Base-by-base conservation (phyloP, 2,797 vertebrate genomes). In the Pristis pectinata region DNA sequence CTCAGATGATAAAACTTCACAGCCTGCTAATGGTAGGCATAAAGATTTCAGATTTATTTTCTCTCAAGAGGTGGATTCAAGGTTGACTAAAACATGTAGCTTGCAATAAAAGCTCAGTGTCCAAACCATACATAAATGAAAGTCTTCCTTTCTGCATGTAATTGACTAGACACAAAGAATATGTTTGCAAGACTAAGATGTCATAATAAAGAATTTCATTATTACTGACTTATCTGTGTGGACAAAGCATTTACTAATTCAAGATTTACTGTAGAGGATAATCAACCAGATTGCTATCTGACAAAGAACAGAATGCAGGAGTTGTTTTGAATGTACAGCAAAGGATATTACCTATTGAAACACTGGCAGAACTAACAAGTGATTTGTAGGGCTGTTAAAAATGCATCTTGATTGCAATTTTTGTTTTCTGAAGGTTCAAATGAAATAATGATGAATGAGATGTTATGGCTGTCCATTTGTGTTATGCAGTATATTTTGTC, bases 221-320 rank as follows among this genome's bases (percentile, higher is more conserved):
- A 76, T 76, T 72, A 53, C 27, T 2, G 24, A 53, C 41, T 94
- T 70, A 94, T 3, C n/a, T 91, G n/a, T 41, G 61, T 91, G 61
- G 19, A 13, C 17, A 41, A 64, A 76, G 44, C 67, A 49, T 53
- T 34, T 30, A 53, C 5, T 34, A 72, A 74, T 56, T 76, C 70
- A 53, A 49, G 70, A 94, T 53, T 74, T 49, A 34, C 44, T 94
- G 44, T 94, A 76, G 41, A 94, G 41, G 70, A 76, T 72, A 94
- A 94, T 94, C 92, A 94, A 76, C 41, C 67, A 94, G 92, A 76
- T 94, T 76, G 44, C 92, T 94, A 70, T 17, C 44, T 74, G 94
- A 94, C 67, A 74, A 94, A 53, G 92, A 49, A n/a, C 44, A 94
- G 37, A 94, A 9, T 94, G 22, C 72, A 94, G 22, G 49, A 70